phyloP scores from a whole-genome alignment of 1,140 invertebrate species.

The silkworm (Bombyx mori) region DNA sequence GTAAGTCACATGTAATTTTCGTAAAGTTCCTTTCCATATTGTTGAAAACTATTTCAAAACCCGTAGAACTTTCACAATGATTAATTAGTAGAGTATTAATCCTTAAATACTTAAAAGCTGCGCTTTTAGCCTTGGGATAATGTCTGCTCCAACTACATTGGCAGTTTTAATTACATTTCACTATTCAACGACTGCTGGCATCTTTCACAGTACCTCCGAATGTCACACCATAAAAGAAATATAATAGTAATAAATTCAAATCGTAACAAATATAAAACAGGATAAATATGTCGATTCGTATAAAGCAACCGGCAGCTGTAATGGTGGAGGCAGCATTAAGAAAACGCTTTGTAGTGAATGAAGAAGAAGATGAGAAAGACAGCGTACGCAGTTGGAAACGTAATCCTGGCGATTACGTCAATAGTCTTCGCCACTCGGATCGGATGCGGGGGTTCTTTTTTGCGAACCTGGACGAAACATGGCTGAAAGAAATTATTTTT shows the following conservation, averaged over 20 bases:
- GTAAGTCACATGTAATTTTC: neutral
- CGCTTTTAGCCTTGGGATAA: neutral
- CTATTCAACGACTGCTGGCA: conserved; percentile 39
- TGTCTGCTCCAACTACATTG: conserved; percentile 21
- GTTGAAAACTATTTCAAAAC: conserved; percentile 58
- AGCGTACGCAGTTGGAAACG: conserved; percentile 91
- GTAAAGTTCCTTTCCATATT: neutral
- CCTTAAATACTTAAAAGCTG: conserved; percentile 7
- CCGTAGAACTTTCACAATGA: conserved; percentile 35
- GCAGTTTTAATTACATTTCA: conserved; percentile 42
- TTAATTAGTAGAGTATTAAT: conserved; percentile 5
- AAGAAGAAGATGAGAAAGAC: conserved; percentile 96
- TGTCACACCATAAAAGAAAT: neutral
- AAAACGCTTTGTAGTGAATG: conserved; percentile 87
- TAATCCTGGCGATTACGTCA: conserved; percentile 93
- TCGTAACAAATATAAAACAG: conserved; percentile 30
- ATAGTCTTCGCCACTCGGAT: conserved; percentile 94
- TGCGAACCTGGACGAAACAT: conserved; percentile 84
- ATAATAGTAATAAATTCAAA: conserved; percentile 25
- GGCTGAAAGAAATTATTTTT: conserved; percentile 70
- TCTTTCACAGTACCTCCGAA: conserved; percentile 5
- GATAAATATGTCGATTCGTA: conserved; percentile 30
- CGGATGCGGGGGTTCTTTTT: conserved; percentile 91
- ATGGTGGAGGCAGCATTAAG: conserved; percentile 68
- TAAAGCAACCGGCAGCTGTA: conserved; percentile 33